Evolutionary conservation across 2,797 vertebrate species (phyloP).

Genomic region (Cheirogaleus major): DNA sequence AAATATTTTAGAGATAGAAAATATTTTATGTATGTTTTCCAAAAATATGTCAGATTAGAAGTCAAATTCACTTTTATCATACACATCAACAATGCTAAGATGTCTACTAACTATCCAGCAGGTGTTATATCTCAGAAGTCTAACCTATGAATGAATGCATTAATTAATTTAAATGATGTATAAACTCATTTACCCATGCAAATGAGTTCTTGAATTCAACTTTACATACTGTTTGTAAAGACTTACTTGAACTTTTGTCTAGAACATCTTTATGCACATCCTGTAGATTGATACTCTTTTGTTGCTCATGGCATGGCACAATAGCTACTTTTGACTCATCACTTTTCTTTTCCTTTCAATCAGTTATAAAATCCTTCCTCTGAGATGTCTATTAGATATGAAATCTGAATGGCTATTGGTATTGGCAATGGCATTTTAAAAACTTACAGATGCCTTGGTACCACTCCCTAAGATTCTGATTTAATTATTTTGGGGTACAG

Average conservation of each 20-base stretch:
- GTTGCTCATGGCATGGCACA: background rate
- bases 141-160: constrained; percentile 30
- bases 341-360: background rate
- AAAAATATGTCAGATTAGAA: constrained; percentile 36
- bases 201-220: constrained; percentile 33
- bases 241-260: constrained; percentile 44
- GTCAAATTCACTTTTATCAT: constrained; percentile 10
- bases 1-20: constrained; percentile 47
- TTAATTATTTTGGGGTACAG: background rate
- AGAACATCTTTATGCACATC: background rate
- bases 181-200: constrained; percentile 24
- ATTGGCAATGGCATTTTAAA: background rate
- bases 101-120: constrained; percentile 46
- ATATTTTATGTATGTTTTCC: constrained; percentile 21
- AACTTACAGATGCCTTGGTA: background rate
- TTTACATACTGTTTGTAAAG: constrained; percentile 38
- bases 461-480: background rate
- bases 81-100: constrained; percentile 7
- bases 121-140: background rate
- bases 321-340: background rate
- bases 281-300: constrained; percentile 10
- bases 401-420: background rate
- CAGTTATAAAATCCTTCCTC: background rate
- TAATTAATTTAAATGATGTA: constrained; percentile 40
- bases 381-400: background rate